Percentiles rank a stretch among this genome's conserved stretches.
phyloP scores from a whole-genome alignment of 2,113 vertebrate species.

The Theristicus caerulescens region DNA sequence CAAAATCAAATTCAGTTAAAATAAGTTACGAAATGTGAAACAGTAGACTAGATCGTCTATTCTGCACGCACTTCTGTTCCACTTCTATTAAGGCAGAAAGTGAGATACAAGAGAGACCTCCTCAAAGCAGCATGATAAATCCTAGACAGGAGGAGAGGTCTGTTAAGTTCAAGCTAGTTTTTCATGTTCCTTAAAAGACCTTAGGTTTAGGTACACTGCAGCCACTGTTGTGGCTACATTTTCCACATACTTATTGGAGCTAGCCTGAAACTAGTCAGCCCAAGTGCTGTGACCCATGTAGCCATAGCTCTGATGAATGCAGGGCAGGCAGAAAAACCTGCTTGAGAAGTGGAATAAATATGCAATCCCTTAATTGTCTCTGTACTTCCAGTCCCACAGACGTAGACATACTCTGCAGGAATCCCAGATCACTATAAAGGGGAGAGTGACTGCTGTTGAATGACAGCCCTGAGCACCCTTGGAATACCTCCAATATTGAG shows the following conservation, averaged over 20 bases:
- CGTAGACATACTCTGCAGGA: neutral
- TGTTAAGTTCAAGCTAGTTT: neutral
- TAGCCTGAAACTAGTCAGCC: neutral
- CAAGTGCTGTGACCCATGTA: neutral
- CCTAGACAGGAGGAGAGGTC: neutral
- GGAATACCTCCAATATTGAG: neutral
- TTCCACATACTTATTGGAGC: neutral
- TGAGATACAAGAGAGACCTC: neutral
- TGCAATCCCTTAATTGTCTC: neutral
- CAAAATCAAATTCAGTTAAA: neutral
- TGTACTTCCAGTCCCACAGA: neutral
- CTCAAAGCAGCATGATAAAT: neutral
- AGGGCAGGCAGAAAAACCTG: neutral
- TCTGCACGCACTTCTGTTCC: neutral
- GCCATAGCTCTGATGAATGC: neutral
- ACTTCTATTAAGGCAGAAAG: neutral
- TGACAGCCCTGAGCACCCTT: neutral
- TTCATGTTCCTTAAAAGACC: neutral
- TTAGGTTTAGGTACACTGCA: neutral
- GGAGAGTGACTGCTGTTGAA: neutral
- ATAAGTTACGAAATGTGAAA: neutral
- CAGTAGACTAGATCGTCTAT: neutral
- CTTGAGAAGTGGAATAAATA: neutral
- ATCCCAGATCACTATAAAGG: neutral
- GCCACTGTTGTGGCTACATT: neutral